Percentiles rank a stretch among this genome's conserved stretches.
Evolutionary conservation across 2,797 vertebrate genomes (phyloP).

Genomic region (Gymnothorax javanicus): DNA sequence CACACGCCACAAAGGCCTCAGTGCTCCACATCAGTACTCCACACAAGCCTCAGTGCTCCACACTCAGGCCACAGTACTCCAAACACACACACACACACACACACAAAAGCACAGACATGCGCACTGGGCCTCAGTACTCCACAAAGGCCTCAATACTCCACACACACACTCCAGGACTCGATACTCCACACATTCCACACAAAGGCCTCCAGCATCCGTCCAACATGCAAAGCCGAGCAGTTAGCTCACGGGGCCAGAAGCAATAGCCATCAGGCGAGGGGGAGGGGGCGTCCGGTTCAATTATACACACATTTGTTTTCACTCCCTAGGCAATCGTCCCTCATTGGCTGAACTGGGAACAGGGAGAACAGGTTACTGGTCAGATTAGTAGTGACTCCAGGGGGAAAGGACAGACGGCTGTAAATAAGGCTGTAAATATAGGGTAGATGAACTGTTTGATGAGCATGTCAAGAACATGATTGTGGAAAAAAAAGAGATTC

Average conservation of each 20-base stretch:
- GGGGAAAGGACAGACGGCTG: slow-evolving; percentile 52
- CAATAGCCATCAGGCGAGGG: slow-evolving; percentile 53
- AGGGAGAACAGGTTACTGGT: slow-evolving; percentile 80
- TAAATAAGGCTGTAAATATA: slow-evolving; percentile 41
- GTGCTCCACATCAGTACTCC: too few species aligned
- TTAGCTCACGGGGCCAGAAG: slow-evolving; percentile 55
- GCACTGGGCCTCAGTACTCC: too few species aligned
- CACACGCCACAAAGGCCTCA: too few species aligned
- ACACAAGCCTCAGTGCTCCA: too few species aligned
- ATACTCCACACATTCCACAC: slow-evolving; percentile 69
- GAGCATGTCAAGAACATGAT: slow-evolving; percentile 45
- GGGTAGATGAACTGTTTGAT: slow-evolving; percentile 45
- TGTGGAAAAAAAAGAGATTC: slow-evolving; percentile 45
- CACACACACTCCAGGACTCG: too few species aligned
- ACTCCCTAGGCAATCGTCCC: slow-evolving; percentile 95
- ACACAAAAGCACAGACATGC: too few species aligned
- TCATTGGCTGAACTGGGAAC: slow-evolving; percentile 93
- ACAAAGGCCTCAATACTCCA: too few species aligned
- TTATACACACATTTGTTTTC: slow-evolving; percentile 99
- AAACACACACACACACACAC: too few species aligned
- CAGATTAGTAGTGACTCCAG: slow-evolving; percentile 46
- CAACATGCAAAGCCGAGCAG: slow-evolving; percentile 81
- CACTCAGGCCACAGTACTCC: too few species aligned
- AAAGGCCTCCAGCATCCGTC: slow-evolving; percentile 58
- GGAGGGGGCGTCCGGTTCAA: slow-evolving; percentile 64